Percentiles rank a stretch among this genome's conserved stretches.
Conservation (phyloP, 2,113 vertebrate genomes). For the Neofelis nebulosa region DNA sequence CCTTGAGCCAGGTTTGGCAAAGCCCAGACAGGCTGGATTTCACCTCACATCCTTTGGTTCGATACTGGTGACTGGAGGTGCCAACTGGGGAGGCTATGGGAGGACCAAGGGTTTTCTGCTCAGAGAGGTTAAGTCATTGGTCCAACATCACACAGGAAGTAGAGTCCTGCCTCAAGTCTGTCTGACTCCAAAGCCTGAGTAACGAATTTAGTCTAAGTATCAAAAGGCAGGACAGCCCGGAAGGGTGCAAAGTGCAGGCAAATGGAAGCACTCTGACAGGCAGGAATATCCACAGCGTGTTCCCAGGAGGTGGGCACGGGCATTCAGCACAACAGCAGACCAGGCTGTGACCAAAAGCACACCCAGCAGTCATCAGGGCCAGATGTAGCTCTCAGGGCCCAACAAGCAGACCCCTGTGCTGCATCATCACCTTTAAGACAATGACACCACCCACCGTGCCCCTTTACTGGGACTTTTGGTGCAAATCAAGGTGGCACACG, state of each 20-base stretch:
- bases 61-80: neutral
- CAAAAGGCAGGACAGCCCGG: neutral
- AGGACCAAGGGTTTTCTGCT: neutral
- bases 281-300: neutral
- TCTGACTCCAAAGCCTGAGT: neutral
- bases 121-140: neutral
- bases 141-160: neutral
- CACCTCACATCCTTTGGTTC: neutral
- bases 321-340: rapidly evolving
- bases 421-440: neutral
- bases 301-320: neutral
- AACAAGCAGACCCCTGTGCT: neutral
- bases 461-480: neutral
- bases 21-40: neutral
- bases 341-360: neutral
- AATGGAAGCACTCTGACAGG: neutral
- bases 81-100: neutral
- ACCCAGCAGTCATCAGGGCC: neutral
- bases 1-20: neutral
- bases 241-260: neutral
- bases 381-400: neutral
- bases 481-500: neutral
- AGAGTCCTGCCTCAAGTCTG: neutral
- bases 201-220: neutral
- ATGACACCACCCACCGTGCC: neutral